Evolutionary conservation across 1,140 invertebrate species (phyloP).

Genomic region (Meloidogyne hapla): DNA sequence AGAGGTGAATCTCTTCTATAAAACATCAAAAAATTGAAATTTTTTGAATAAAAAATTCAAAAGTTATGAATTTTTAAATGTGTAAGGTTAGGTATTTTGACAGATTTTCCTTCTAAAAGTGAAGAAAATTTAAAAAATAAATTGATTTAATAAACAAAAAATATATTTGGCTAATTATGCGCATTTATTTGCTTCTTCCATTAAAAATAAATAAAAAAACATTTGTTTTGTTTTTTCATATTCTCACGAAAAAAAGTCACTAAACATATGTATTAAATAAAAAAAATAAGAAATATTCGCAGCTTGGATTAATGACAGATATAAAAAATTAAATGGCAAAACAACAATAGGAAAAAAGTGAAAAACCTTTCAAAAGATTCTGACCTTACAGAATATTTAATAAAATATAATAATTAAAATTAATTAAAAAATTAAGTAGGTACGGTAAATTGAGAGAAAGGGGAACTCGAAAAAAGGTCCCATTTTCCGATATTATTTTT

Average conservation of each 20-base stretch:
- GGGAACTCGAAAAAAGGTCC: no score
- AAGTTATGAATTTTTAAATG: no score
- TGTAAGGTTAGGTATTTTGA: no score
- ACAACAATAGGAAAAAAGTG: no score
- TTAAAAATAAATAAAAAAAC: neutral
- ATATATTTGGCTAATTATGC: constrained; percentile 3
- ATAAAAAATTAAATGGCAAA: neutral
- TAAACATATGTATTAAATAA: neutral
- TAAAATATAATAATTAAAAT: no score
- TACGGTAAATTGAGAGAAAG: no score
- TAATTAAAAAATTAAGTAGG: no score
- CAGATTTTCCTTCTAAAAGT: neutral
- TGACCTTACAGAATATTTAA: no score
- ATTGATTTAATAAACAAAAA: neutral
- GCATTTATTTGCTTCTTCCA: neutral
- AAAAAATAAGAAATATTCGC: neutral
- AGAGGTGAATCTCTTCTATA: neutral
- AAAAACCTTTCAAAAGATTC: no score
- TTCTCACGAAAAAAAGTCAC: neutral
- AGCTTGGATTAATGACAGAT: neutral
- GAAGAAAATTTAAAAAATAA: neutral
- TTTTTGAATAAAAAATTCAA: neutral
- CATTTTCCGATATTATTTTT: no score
- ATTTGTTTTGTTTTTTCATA: neutral
- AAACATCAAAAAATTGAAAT: neutral